Percentiles rank a stretch among this genome's conserved stretches.
Evolutionary conservation across 2,797 vertebrate genomes (phyloP).

Genomic region (Vireo griseus): DNA sequence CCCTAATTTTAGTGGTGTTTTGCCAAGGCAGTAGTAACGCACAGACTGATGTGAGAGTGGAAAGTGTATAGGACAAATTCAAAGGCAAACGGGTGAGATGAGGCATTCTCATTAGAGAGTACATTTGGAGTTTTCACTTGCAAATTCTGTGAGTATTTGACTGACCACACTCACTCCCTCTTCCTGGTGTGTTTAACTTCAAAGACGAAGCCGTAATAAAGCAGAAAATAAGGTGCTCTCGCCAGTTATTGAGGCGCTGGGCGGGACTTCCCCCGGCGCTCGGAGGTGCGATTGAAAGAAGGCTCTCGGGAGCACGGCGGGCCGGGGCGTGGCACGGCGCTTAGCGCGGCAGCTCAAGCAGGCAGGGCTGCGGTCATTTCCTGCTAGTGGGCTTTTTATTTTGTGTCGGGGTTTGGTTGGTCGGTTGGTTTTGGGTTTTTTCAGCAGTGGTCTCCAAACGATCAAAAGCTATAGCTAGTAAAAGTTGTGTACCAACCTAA

Average conservation of each 20-base stretch:
- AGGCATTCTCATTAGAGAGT: background rate
- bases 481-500: background rate
- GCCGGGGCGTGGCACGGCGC: too few relatives aligned
- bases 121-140: background rate
- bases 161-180: background rate
- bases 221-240: background rate
- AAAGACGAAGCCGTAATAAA: background rate
- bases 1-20: background rate
- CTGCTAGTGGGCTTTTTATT: background rate
- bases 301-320: background rate
- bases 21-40: background rate
- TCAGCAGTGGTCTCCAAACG: background rate
- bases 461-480: background rate
- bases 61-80: background rate
- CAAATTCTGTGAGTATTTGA: background rate
- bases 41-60: background rate
- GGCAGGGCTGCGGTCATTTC: background rate
- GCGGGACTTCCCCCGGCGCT: too few relatives aligned
- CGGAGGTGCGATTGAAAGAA: background rate
- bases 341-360: rapidly evolving
- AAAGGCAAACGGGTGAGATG: background rate
- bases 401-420: background rate
- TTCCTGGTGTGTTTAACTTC: background rate
- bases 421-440: background rate
- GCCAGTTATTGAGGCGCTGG: background rate